Evolutionary conservation across 2,888 invertebrate species (phyloP), one percentile per base, ranked within the genome.

Genomic region (Molanna angustata): DNA sequence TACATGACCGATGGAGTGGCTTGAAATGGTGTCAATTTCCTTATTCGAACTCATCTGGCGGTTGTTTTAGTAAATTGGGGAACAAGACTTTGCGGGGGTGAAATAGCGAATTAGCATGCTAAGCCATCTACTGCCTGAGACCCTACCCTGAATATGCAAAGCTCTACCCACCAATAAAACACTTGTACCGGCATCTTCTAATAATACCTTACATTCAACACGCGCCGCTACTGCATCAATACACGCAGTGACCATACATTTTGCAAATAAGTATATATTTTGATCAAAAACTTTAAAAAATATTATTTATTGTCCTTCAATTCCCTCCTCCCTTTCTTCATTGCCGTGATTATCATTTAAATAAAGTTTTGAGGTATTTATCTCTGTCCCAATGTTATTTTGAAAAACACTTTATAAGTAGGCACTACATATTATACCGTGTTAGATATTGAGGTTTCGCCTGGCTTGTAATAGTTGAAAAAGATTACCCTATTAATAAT

Each of bases 161-260:
- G 57, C 57, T 51, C 54, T 57, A 44, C 46, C 48, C 49, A 44
- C 40, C 54, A 57, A 57, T 57, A 57, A 57, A 57, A 57, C 57
- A 54, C 57, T 57, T 49, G 53, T 52, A 45, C 49, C 17, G 40
- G 46, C 48, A 56, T 48, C 56, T 45, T 45, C 19, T 53, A 53
- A 43, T 53, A 53, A 53, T 43, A 43, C 42, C 21, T 21, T 35
- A 21, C 22, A 11, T 11, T 11, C 27, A 11, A 11, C 35, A 4
- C 35, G 35, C 35, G 9, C 19, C 39, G 44, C 43, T 50, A 50
- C 44, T 50, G 50, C 50, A 50, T 46, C n/a, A n/a, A n/a, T n/a
- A n/a, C n/a, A n/a, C n/a, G n/a, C n/a, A n/a, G 4, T 33, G 46
- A 19, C 37, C 46, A 22, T 44, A 27, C 44, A 44, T n/a, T n/a